Conservation (phyloP, 1,140 invertebrate species). For the Trypoxylus dichotomus region DNA sequence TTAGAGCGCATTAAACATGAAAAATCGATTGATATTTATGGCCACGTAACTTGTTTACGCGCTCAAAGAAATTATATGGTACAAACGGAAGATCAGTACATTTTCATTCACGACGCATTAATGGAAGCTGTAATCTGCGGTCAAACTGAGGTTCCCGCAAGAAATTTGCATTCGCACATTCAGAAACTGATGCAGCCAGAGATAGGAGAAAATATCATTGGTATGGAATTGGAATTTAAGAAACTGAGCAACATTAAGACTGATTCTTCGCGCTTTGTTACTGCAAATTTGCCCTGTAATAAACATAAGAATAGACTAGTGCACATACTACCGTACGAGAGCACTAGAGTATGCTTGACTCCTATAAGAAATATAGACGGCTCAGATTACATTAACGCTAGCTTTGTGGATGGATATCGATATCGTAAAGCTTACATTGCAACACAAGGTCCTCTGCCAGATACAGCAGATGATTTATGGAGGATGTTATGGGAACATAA, state of each 20-base stretch:
- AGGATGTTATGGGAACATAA: conserved; percentile 99
- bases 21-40: conserved; percentile 97
- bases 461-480: conserved; percentile 99
- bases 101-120: conserved; percentile 97
- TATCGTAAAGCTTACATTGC: conserved; percentile 96
- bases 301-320: conserved; percentile 98
- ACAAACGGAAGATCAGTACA: conserved; percentile 99
- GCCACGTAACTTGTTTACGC: conserved; percentile 95
- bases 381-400: conserved; percentile 99
- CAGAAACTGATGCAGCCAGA: conserved; percentile 85
- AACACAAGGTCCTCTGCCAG: conserved; percentile 93
- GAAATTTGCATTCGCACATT: conserved; percentile 91
- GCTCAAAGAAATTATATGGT: conserved; percentile 98
- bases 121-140: conserved; percentile 95
- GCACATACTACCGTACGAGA: conserved; percentile 97
- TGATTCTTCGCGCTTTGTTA: conserved; percentile 91
- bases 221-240: conserved; percentile 99
- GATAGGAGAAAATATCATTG: conserved; percentile 85
- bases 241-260: conserved; percentile 94
- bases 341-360: conserved; percentile 90
- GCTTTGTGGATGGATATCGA: conserved; percentile 92
- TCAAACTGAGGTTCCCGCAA: conserved; percentile 89
- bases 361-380: conserved; percentile 91
- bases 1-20: conserved; percentile 92
- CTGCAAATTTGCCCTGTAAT: conserved; percentile 94